Percentiles rank a stretch among this genome's conserved stretches.
phyloP scores from a whole-genome alignment of 2,797 vertebrate species.

The Parotocinclus haroldoi region DNA sequence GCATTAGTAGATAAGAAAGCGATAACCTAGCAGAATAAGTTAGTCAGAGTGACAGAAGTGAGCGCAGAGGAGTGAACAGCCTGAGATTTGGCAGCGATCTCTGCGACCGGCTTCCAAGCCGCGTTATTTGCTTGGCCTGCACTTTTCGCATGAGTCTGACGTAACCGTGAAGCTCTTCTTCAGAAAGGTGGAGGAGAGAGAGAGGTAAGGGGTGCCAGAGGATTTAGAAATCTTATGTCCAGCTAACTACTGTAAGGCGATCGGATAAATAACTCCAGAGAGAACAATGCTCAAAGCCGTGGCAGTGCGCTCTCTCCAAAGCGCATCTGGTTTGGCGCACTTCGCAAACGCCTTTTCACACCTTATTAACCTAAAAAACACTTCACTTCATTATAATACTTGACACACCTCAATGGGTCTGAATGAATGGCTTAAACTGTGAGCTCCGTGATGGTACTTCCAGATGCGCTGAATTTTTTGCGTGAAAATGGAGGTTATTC shows the following conservation, averaged over 20 bases:
- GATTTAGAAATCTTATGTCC: slow-evolving; percentile 37
- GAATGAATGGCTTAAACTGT: background rate
- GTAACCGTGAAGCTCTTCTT: slow-evolving; percentile 68
- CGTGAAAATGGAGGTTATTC: background rate
- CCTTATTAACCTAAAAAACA: background rate
- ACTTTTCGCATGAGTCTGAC: slow-evolving; percentile 68
- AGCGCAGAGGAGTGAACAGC: slow-evolving; percentile 64
- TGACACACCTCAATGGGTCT: no score
- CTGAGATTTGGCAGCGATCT: slow-evolving; percentile 68
- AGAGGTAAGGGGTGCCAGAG: slow-evolving; percentile 24
- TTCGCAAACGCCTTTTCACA: background rate
- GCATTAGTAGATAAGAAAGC: no score
- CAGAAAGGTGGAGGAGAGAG: slow-evolving; percentile 64
- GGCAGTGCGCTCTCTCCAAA: slow-evolving; percentile 58
- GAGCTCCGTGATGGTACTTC: slow-evolving; percentile 1
- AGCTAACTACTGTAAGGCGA: background rate
- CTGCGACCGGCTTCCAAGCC: slow-evolving; percentile 69
- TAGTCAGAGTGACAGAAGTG: slow-evolving; percentile 55
- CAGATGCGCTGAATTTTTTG: slow-evolving; percentile 16
- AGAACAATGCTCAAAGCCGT: slow-evolving; percentile 46
- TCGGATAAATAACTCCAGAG: slow-evolving; percentile 36
- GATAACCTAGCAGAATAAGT: background rate
- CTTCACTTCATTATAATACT: no score
- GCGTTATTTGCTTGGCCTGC: slow-evolving; percentile 71
- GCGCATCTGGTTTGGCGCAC: slow-evolving; percentile 9